Evolutionary conservation across 64 coral and sea anemone species (phyloP), one percentile per base, ranked within the genome.

Genomic region (Orbicella faveolata): DNA sequence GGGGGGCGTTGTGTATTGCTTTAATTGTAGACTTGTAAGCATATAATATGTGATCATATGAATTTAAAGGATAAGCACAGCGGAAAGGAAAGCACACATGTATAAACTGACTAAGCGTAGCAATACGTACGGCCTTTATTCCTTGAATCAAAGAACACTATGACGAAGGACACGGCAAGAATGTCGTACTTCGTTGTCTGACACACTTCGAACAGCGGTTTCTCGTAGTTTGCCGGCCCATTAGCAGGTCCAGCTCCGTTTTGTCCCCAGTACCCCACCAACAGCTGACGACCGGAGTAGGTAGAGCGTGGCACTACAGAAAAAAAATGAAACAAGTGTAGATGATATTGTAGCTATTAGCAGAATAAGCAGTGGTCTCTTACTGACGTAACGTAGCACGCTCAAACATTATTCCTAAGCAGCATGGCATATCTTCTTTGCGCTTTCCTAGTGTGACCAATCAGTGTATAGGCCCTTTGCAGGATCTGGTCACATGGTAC

Each of bases 181-280:
- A 96, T 96, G 68, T 96, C 95, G 35, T 90, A 96, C 18, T 96
- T 91, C 67, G 79, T 82, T 76, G 86, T 96, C 12, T 79, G 81
- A 77, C 95, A 96, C 59, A 94, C 86, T 39, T 96, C 75, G 8
- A 75, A 30, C 52, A 96, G 44, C n/a, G 83, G 48, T 72, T 79
- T 96, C 68, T 96, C 95, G 64, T 96, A 96, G 68, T 94, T 96
- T 62, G 48, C 69, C 25, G 64, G 86, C 3, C 95, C 95, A 91
- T 90, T 88, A 2, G 88, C 90, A 9, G 95, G 95, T 52, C 95
- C 92, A 17, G 95, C 95, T 34, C 87, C 92, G 33, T 96, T 96
- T 78, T 96, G 95, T 82, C 95, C 95, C 95, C 95, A 94, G 92
- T 96, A 96, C 18, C 95, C 95, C 5, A 96, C 95, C 83, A 96